Conservation (phyloP, 2,797 vertebrate species). For the Protosalanx chinensis region DNA sequence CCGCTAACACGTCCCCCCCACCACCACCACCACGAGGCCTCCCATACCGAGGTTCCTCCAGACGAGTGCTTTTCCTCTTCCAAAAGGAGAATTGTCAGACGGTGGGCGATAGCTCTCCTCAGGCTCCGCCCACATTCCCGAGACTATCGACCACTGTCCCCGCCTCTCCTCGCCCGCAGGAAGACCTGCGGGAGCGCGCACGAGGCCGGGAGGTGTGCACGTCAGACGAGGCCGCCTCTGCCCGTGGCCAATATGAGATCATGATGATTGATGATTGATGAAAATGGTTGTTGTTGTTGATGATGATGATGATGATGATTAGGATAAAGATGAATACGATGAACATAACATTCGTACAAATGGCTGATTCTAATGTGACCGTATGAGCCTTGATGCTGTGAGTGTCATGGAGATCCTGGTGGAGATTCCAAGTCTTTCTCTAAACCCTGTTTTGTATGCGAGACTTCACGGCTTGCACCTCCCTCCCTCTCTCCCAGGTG, state of each 20-base stretch:
- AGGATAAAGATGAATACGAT: conserved; percentile 36
- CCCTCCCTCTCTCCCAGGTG: conserved; percentile 12
- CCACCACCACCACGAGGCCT: conserved; percentile 17
- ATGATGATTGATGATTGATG: conserved; percentile 35
- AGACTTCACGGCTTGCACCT: conserved; percentile 47
- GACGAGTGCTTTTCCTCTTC: conserved; percentile 43
- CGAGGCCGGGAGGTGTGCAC: conserved; percentile 49
- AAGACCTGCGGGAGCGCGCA: conserved; percentile 46
- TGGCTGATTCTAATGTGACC: conserved; percentile 35
- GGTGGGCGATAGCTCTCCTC: conserved; percentile 59
- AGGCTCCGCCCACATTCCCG: conserved; percentile 45
- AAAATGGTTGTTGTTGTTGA: conserved; percentile 21
- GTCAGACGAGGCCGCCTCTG: conserved; percentile 60
- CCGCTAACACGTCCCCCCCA: conserved; percentile 37
- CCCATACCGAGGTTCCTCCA: conserved; percentile 26
- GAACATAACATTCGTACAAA: conserved; percentile 28
- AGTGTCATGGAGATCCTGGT: conserved; percentile 8
- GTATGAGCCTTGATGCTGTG: not conserved
- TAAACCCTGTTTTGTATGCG: conserved; percentile 29
- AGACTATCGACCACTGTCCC: conserved; percentile 70
- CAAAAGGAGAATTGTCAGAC: conserved; percentile 65
- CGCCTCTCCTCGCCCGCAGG: conserved; percentile 63
- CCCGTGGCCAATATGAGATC: conserved; percentile 49
- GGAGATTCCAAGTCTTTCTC: no score
- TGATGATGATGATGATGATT: conserved; percentile 45